Evolutionary conservation across 2,113 vertebrate genomes (phyloP).

Genomic region (Xiphophorus hellerii): DNA sequence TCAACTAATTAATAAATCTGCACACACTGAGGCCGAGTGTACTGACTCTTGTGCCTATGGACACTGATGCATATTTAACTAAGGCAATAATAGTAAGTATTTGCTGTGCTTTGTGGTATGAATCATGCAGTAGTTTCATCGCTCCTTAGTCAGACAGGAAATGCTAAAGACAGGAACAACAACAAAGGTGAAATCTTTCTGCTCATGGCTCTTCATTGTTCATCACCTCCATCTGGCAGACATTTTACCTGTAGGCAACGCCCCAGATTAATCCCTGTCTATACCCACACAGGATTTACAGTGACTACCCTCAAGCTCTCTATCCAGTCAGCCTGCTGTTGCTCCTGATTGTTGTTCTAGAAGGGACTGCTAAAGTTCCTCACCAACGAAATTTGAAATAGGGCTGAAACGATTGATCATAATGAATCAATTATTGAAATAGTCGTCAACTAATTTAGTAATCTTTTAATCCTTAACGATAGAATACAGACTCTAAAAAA

Average conservation of each 20-base stretch:
- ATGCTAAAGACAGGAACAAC: too few relatives aligned
- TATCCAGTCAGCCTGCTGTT: conserved; percentile 25
- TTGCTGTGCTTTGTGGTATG: too few relatives aligned
- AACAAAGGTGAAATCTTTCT: neutral
- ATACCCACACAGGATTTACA: conserved; percentile 8
- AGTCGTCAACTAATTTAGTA: too few relatives aligned
- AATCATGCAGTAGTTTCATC: too few relatives aligned
- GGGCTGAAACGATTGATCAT: too few relatives aligned
- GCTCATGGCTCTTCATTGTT: neutral
- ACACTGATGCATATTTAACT: neutral
- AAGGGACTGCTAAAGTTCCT: conserved; percentile 4
- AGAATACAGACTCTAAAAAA: too few relatives aligned
- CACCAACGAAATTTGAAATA: neutral
- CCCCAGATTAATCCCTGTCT: conserved; percentile 15
- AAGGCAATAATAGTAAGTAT: too few relatives aligned
- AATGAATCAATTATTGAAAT: too few relatives aligned
- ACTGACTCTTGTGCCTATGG: too few relatives aligned
- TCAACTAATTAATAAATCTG: neutral
- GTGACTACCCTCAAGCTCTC: conserved; percentile 22
- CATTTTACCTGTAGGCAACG: conserved; percentile 19
- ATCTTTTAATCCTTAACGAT: too few relatives aligned
- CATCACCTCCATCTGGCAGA: conserved; percentile 35
- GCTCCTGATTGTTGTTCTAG: conserved; percentile 11
- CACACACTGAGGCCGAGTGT: too few relatives aligned
- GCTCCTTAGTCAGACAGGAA: too few relatives aligned